These are phyloP conservation scores for Calcarius ornatus DNA, from an alignment of 2,113 vertebrate species.

Conservation along the genomic window DNA sequence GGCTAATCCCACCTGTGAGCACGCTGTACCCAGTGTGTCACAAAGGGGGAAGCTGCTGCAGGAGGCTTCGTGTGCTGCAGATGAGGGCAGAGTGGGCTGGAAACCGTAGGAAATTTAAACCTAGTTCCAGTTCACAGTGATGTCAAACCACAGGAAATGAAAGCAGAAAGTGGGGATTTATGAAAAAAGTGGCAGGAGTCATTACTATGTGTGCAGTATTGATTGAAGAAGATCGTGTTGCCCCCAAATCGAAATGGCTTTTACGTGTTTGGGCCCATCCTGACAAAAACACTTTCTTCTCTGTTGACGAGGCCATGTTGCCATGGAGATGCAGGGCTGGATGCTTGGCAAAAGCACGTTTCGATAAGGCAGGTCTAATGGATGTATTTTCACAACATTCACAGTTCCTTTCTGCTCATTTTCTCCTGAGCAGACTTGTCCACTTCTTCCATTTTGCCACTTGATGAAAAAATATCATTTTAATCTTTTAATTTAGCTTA, in stretches of 20 bases:
- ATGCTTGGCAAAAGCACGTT: constrained; percentile 68
- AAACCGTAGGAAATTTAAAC: constrained; percentile 36
- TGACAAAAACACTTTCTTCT: constrained; percentile 69
- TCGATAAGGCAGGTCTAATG: constrained; percentile 69
- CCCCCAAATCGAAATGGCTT: constrained; percentile 70
- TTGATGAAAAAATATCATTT: constrained; percentile 67
- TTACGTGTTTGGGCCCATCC: constrained; percentile 71
- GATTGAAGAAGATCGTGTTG: constrained; percentile 69
- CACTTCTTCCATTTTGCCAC: constrained; percentile 66
- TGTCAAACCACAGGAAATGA: constrained; percentile 65
- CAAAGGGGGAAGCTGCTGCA: not conserved
- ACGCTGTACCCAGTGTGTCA: rapidly evolving
- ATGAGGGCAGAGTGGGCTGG: not conserved
- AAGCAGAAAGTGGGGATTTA: constrained; percentile 65
- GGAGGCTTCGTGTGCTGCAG: not conserved
- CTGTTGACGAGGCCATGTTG: constrained; percentile 68
- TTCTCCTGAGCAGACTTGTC: constrained; percentile 58
- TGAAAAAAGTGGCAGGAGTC: constrained; percentile 60
- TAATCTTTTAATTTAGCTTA: constrained; percentile 72
- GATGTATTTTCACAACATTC: constrained; percentile 71
- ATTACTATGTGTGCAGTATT: constrained; percentile 68
- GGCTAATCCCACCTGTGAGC: not conserved
- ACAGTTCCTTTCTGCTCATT: constrained; percentile 67
- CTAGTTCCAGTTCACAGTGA: constrained; percentile 37
- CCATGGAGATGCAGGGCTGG: constrained; percentile 68